Base-by-base conservation (phyloP, 2,797 vertebrate species). In the Enoplosus armatus region DNA sequence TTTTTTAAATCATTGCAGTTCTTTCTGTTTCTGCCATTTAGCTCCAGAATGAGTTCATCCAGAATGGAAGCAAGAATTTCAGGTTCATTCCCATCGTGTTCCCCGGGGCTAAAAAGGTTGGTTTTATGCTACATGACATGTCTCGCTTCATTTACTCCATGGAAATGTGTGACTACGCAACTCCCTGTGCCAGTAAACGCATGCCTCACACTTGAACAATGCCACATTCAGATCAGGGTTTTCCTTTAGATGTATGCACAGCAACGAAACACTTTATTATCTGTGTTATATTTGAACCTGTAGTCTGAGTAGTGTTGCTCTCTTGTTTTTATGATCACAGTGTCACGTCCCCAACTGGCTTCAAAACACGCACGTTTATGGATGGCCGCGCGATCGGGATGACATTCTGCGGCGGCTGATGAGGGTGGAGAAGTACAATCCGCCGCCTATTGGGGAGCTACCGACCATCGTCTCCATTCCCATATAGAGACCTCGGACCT, bases 41-140 rank as follows among this genome's bases (percentile, higher is more conserved):
- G 96, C 91, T 96, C 33, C 95, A 96, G 90, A 96, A 91, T 72
- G 96, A 96, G 88, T 96, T 96, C 86, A 96, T 96, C 73, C 96
- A 96, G 84, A 96, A 96, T 16, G 96, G 96, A 26, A 95, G 95
- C 91, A 95, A 95, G 86, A 96, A 96, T 85, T 96, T 96, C 88
- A 83, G 96, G 83, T 96, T 96, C 80, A 96, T 96, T 81, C 96
- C 96, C 3, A 93, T 96, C 61, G 69, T 96, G 80, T 96, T 96
- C 78, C 96, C 96, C 0, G 95, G 96, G 8, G 95, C 95, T 2
- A 95, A 86, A 75, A 95, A 93, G 94, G 96, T 96, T 72, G 71
- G 83, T 62, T 8, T 26, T 1, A 41, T n/a, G 9, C 10, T 43
- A 1, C n/a, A n/a, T n/a, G 31, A 6, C n/a, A 22, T 31, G 2